Base-by-base conservation (phyloP, 2,888 invertebrate genomes). In the Diaprepes abbreviatus region DNA sequence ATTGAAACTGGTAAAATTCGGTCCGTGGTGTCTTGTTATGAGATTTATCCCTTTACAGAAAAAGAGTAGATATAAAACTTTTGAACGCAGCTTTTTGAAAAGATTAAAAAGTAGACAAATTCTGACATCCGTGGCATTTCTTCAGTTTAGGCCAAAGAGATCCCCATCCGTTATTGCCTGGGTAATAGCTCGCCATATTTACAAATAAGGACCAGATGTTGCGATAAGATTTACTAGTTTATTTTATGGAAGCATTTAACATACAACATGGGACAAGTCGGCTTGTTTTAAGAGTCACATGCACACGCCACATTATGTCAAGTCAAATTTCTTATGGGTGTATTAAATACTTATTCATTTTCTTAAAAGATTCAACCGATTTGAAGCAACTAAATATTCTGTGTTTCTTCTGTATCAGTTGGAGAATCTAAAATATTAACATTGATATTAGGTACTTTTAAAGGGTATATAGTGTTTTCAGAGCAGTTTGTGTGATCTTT, bases 171-270 rank as follows among this genome's bases (percentile, higher is more conserved):
- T 71, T 73, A 73, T 66, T 57, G 63, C 73, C 50, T 28, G 52
- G 68, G 65, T 58, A 73, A 73, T 72, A 70, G 68, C 73, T 67
- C 40, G 58, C 67, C 70, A 73, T 74, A 75, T 76, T 76, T 76
- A 76, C 77, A 77, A 77, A 77, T 76, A 75, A 74, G 74, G 73
- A 75, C 74, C 74, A 74, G 76, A 77, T 76, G 77, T 74, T 60
- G 70, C 68, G 75, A 75, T 77, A 70, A 72, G 72, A 72, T 72
- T 73, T 71, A 72, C 63, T 58, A 59, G 62, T 66, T 69, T 62
- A 38, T 50, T 69, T 69, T 72, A 65, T 71, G 66, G 64, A 43
- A 54, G 54, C 66, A 45, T 64, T 64, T 64, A 64, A 19, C 63
- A 50, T 40, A 45, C 45, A 45, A 43, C 59, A 40, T 31, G 45